Percentiles rank a stretch among this genome's conserved stretches.
phyloP scores from a whole-genome alignment of 2,797 vertebrate species.

The Danionella dracula region DNA sequence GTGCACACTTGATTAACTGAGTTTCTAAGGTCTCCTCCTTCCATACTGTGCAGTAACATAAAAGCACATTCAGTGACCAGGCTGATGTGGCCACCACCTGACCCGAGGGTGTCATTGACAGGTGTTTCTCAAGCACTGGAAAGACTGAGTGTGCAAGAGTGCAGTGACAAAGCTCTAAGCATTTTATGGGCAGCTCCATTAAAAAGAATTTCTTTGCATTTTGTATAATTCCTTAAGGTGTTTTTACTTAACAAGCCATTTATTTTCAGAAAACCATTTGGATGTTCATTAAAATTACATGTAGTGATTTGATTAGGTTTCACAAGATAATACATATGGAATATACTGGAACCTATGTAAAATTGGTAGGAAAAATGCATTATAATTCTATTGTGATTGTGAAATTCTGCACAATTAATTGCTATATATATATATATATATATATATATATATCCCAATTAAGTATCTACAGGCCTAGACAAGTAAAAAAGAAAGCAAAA shows the following conservation, averaged over 20 bases:
- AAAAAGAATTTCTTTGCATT: neutral
- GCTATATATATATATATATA: no score
- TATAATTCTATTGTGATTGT: no score
- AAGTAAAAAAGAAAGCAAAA: no score
- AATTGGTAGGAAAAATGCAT: no score
- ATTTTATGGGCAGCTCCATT: neutral
- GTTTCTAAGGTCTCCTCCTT: neutral
- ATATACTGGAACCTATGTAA: no score
- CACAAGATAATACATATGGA: no score
- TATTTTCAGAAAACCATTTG: neutral
- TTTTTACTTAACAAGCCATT: neutral
- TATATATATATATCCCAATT: no score
- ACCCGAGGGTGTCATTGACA: conserved; percentile 18
- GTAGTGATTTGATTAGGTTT: neutral
- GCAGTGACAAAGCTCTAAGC: neutral
- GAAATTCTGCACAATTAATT: no score
- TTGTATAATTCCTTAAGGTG: neutral
- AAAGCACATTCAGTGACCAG: neutral
- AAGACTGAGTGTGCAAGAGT: no score
- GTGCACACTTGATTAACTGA: neutral
- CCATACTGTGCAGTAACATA: neutral
- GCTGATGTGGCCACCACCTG: conserved; percentile 22
- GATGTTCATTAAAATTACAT: neutral
- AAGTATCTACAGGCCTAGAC: no score
- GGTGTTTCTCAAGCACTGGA: neutral